Evolutionary conservation across 2,888 invertebrate genomes (phyloP), one percentile per base, ranked within the genome.

Genomic region (Eulithis prunata): DNA sequence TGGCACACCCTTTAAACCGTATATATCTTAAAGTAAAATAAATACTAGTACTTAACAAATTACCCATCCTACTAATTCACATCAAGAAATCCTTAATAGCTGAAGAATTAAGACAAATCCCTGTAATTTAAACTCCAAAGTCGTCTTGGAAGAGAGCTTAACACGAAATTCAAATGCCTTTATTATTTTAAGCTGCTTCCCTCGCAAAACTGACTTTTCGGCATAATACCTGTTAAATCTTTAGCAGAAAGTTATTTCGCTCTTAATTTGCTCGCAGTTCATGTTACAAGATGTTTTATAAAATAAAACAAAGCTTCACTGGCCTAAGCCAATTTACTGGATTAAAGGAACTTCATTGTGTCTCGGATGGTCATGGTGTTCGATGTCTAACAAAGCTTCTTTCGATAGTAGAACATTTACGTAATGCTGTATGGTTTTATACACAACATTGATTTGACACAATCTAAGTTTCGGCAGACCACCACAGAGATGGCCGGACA

Each of bases 161-260:
- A 61, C 70, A 66, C 64, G 60, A 66, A 70, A 68, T 70, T 71
- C 64, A 66, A 67, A 68, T 72, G 68, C 58, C 64, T 70, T 72
- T 72, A 72, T 72, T 68, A 68, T 70, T 68, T 70, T 71, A 71
- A 72, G 68, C 71, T 64, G 64, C 66, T 67, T 63, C 63, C 52
- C 57, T 68, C 57, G 64, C 38, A 41, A 63, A 62, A 60, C 67
- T 67, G 63, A 67, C 60, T 68, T 61, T 62, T 68, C 57, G 49
- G 51, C 61, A 58, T 68, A 64, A 68, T 68, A 68, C 64, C 60
- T 64, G 64, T 60, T 68, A 61, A 61, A 64, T 64, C 64, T 64
- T 64, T 57, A 57, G 57, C 51, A 57, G 56, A 57, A 57, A 67
- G 63, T 54, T 61, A 68, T 59, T 60, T 36, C 32, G 55, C 21